phyloP scores from a whole-genome alignment of 2,113 vertebrate species.

The Zosterops pallidus region DNA sequence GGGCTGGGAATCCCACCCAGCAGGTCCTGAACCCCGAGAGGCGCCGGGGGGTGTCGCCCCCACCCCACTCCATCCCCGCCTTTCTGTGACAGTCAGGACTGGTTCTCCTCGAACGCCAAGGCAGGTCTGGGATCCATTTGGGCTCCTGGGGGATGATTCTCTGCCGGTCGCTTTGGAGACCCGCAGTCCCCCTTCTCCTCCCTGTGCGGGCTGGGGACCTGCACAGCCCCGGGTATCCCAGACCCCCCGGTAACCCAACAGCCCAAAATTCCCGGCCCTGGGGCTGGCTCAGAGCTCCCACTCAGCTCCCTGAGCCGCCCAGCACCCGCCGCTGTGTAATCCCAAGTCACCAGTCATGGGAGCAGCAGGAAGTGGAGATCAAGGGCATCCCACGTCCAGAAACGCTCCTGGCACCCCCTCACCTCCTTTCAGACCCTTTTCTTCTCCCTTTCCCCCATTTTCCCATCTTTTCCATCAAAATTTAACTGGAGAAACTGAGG shows the following conservation, averaged over 20 bases:
- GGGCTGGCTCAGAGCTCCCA: background rate
- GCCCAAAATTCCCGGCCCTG: background rate
- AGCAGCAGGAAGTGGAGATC: background rate
- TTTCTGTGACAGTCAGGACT: background rate
- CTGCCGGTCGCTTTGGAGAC: background rate
- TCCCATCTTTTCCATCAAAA: background rate
- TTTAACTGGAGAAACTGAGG: background rate
- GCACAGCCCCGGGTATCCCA: too few relatives aligned
- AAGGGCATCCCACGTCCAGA: background rate
- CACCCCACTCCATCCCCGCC: background rate
- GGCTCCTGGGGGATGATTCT: background rate
- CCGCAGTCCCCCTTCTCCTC: background rate
- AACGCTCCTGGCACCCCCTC: rapidly evolving
- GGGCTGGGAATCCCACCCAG: background rate
- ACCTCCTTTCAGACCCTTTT: background rate
- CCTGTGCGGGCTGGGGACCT: rapidly evolving
- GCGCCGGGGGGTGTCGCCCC: rapidly evolving
- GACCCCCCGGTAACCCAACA: too few relatives aligned
- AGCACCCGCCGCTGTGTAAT: background rate
- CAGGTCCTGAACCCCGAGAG: background rate
- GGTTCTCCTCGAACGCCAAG: rapidly evolving
- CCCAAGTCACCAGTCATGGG: background rate
- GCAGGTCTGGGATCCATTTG: rapidly evolving
- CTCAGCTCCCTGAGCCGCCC: background rate
- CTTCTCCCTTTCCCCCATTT: background rate